These are phyloP conservation scores for Cossypha caffra DNA, from an alignment of 2,797 vertebrate genomes.

Conservation along the genomic window DNA sequence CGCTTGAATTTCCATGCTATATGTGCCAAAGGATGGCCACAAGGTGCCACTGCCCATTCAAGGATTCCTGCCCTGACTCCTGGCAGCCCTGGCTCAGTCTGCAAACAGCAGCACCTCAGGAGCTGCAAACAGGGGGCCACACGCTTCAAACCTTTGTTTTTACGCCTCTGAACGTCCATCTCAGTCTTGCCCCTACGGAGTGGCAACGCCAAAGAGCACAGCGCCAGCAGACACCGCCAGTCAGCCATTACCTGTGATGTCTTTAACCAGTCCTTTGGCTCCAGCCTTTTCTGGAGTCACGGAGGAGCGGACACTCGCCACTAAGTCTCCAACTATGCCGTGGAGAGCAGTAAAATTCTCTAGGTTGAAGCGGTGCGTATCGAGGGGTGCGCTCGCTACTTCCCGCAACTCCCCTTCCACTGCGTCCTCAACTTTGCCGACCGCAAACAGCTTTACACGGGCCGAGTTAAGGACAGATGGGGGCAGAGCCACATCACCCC, in stretches of 20 bases:
- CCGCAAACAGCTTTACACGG: slow-evolving; percentile 83
- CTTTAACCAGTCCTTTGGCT: slow-evolving; percentile 79
- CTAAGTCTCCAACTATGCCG: slow-evolving; percentile 85
- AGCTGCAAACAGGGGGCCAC: background rate
- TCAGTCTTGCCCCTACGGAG: slow-evolving; percentile 28
- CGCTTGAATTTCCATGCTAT: accelerated
- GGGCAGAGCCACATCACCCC: slow-evolving; percentile 82
- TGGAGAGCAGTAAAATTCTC: slow-evolving; percentile 84
- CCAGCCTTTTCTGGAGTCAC: slow-evolving; percentile 76
- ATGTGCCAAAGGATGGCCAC: background rate
- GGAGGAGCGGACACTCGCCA: slow-evolving; percentile 79
- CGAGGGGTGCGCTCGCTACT: slow-evolving; percentile 81
- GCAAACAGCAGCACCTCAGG: accelerated
- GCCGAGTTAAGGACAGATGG: slow-evolving; percentile 80
- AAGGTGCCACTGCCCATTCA: background rate
- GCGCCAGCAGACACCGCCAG: slow-evolving; percentile 49
- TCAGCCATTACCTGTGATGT: slow-evolving; percentile 86
- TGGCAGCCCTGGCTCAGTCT: background rate
- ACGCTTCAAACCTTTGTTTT: slow-evolving; percentile 75
- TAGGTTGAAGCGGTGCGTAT: slow-evolving; percentile 85
- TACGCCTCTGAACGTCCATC: slow-evolving; percentile 66
- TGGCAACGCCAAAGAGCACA: background rate
- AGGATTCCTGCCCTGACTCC: background rate
- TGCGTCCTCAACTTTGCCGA: slow-evolving; percentile 85
- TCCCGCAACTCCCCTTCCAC: slow-evolving; percentile 83